Conservation (phyloP, 2,113 vertebrate species). For the Callipepla squamata region DNA sequence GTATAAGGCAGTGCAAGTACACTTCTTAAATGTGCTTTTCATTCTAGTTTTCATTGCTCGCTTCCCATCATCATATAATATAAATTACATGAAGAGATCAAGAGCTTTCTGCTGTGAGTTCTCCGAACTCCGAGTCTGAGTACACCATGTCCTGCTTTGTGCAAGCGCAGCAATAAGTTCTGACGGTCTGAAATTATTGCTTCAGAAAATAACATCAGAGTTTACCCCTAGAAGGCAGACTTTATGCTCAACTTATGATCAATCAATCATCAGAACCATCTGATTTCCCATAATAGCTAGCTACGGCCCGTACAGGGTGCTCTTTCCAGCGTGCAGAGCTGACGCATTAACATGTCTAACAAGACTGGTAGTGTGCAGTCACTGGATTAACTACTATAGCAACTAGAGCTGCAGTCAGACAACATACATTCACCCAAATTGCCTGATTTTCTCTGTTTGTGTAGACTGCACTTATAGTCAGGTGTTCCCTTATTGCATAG, state of each 20-base stretch:
- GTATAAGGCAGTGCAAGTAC: not conserved
- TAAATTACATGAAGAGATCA: not conserved
- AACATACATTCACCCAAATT: slow-evolving; percentile 43
- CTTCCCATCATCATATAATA: not conserved
- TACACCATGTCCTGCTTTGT: not conserved
- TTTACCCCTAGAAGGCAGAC: not conserved
- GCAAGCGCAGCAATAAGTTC: not conserved
- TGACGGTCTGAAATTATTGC: not conserved
- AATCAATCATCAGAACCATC: slow-evolving; percentile 31
- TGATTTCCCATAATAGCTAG: slow-evolving; percentile 14
- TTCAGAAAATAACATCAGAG: not conserved
- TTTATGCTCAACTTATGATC: not conserved
- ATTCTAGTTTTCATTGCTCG: not conserved
- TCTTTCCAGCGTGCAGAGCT: slow-evolving; percentile 44
- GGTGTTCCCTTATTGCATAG: not conserved
- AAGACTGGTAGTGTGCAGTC: slow-evolving; percentile 24
- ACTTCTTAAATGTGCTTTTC: not conserved
- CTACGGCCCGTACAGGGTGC: slow-evolving; percentile 55
- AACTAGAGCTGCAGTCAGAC: slow-evolving; percentile 69
- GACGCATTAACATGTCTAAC: slow-evolving; percentile 59
- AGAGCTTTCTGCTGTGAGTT: not conserved
- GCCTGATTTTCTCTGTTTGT: slow-evolving; percentile 42
- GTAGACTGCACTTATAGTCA: slow-evolving; percentile 42
- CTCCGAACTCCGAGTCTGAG: not conserved
- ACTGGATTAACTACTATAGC: slow-evolving; percentile 76